A percentile compares a stretch with the other conserved stretches of the same genome.
Evolutionary conservation across 2,888 invertebrate genomes (phyloP).

Genomic region (Acanthosepion lycidas): DNA sequence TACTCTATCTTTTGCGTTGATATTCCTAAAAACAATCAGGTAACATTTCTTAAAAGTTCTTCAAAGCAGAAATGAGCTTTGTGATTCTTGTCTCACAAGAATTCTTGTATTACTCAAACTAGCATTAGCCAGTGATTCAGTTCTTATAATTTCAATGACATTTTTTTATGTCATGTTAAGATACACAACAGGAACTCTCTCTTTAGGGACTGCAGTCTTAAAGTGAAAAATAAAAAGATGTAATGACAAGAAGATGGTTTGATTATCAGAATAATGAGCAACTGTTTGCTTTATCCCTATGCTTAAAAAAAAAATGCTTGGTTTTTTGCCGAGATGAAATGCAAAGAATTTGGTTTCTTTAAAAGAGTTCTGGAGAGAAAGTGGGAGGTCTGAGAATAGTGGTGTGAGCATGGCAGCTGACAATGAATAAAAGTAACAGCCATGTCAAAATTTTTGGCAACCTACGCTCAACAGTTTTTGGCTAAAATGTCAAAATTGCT

Average conservation of each 20-base stretch:
- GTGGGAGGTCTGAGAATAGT: neutral
- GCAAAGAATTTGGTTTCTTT: neutral
- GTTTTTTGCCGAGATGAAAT: neutral
- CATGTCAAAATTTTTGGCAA: neutral
- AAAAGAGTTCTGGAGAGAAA: neutral
- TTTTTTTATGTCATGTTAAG: neutral
- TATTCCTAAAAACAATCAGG: neutral
- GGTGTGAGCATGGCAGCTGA: neutral
- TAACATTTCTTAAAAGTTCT: neutral
- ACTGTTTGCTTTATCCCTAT: too few species aligned
- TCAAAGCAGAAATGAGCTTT: neutral
- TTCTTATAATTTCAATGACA: slow-evolving; percentile 33
- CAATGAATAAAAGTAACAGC: neutral
- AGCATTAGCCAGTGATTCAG: neutral
- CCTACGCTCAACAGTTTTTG: neutral
- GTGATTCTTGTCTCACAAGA: neutral
- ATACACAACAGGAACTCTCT: neutral
- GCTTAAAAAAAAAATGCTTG: too few species aligned
- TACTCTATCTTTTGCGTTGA: neutral
- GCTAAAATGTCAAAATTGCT: neutral
- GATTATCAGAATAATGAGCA: too few species aligned
- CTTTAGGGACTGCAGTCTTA: neutral
- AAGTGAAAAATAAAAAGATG: neutral
- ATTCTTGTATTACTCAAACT: neutral
- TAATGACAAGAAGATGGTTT: too few species aligned